Base-by-base conservation (phyloP, 2,113 vertebrate genomes). In the Antennarius striatus region DNA sequence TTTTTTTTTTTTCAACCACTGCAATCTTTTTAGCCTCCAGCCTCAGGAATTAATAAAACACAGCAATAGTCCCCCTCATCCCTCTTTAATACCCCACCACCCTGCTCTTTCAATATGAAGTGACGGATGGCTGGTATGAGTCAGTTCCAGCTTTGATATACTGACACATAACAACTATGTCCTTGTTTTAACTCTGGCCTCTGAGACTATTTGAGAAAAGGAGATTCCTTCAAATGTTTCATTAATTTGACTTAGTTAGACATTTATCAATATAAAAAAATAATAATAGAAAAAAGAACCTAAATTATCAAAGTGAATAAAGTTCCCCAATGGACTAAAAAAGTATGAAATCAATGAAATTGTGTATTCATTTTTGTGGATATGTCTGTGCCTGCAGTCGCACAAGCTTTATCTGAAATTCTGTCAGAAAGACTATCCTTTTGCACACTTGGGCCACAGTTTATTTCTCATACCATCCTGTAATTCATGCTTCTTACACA, bases 21-120 rank as follows among this genome's bases (percentile, higher is more conserved):
- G 68, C 73, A 87, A 87, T 84, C 83, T 81, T 87, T 91, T 91
- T 86, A 86, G 73, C 74, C 75, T 74, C 60, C 71, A 69, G 72
- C 81, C 68, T 71, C 45, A 69, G 66, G 73, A 82, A 85, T 87
- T 71, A 88, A 88, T 85, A 84, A 84, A 79, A 83, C 61, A 57
- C 47, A 56, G 81, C 79, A 48, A 86, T 88, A 82, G 55, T 63
- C 67, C 43, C 32, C 46, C 39, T 43, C 12, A 46, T n/a, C 51
- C 53, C 39, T 61, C 58, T 13, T 63, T 52, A 30, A 53, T 42
- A 61, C 59, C 42, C 63, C 17, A 15, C 50, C 5, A 11, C 52
- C 54, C 3, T 47, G 50, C 69, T 22, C 65, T 58, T 49, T 77
- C 83, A 80, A 78, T 71, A 82, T 83, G 78, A 86, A 65, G 77